phyloP scores from a whole-genome alignment of 2,113 vertebrate species.

The Scomber colias region DNA sequence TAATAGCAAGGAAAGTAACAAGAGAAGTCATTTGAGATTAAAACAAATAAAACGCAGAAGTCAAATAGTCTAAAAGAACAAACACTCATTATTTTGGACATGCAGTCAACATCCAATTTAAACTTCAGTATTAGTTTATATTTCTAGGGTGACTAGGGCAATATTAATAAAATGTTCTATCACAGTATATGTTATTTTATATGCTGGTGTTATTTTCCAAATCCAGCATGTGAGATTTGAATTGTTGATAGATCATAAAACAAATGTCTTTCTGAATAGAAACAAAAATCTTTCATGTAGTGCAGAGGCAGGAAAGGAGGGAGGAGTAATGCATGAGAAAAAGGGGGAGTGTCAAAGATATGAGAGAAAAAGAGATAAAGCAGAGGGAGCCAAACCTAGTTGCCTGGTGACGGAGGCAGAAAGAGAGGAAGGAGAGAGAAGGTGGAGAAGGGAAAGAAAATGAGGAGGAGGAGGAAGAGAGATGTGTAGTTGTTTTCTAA shows the following conservation, averaged over 20 bases:
- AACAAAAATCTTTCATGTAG: background rate
- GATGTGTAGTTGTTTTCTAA: constrained; percentile 58
- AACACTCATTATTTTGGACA: no score
- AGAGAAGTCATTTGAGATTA: no score
- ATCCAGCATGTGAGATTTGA: background rate
- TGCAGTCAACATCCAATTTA: no score
- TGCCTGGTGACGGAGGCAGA: constrained; percentile 76
- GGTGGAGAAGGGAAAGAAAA: constrained; percentile 52
- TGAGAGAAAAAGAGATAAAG: constrained; percentile 18
- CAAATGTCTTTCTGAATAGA: background rate
- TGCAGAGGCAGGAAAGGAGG: constrained; percentile 6
- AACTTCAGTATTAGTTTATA: no score
- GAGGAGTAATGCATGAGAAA: constrained; percentile 22
- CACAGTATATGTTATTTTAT: no score
- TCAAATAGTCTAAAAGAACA: no score
- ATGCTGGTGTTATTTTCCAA: no score
- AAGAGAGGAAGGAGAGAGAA: constrained; percentile 44
- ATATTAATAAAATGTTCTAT: no score
- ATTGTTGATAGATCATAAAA: background rate
- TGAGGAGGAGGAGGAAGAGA: constrained; percentile 51
- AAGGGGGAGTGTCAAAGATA: constrained; percentile 22
- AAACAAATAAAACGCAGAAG: no score
- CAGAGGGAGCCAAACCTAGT: constrained; percentile 61
- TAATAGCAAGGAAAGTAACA: no score
- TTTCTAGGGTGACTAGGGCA: no score